A percentile compares a stretch with the other conserved stretches of the same genome.
Evolutionary conservation across 2,888 invertebrate species (phyloP).

Genomic region (Hymenopus coronatus): DNA sequence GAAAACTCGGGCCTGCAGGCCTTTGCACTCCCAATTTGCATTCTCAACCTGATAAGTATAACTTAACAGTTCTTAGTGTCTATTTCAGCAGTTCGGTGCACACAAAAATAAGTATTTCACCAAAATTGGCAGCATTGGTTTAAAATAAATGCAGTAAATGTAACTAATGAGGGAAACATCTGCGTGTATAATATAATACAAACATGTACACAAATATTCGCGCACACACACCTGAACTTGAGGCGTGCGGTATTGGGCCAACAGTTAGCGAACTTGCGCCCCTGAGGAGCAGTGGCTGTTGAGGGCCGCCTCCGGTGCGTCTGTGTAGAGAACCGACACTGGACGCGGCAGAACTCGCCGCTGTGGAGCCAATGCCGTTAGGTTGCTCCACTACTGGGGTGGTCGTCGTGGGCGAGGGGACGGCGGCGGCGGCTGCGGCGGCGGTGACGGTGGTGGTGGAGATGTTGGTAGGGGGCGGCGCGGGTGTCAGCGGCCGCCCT

Average conservation of each 20-base stretch:
- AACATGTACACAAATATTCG: background rate
- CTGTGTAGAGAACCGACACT: slow-evolving; percentile 27
- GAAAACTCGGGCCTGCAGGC: too few relatives aligned
- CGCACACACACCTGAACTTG: slow-evolving; percentile 65
- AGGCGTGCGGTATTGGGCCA: slow-evolving; percentile 63
- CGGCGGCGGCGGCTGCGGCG: slow-evolving; percentile 39
- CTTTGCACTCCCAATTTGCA: too few relatives aligned
- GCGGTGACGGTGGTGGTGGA: slow-evolving; percentile 47
- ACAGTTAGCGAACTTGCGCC: slow-evolving; percentile 54
- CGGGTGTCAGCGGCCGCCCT: slow-evolving; percentile 24
- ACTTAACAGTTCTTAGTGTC: too few relatives aligned
- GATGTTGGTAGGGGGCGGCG: slow-evolving; percentile 41
- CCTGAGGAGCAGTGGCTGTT: slow-evolving; percentile 27
- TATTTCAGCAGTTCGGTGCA: too few relatives aligned
- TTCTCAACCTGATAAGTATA: too few relatives aligned
- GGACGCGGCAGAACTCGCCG: slow-evolving; percentile 29
- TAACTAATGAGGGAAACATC: background rate
- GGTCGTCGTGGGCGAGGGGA: background rate
- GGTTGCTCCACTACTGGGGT: slow-evolving; percentile 30
- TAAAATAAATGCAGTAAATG: background rate
- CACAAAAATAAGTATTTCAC: too few relatives aligned
- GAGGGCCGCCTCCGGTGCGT: slow-evolving; percentile 7
- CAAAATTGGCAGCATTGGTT: background rate
- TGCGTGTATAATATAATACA: background rate
- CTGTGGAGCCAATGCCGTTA: slow-evolving; percentile 33